A percentile compares a stretch with the other conserved stretches of the same genome.
These are phyloP conservation scores for Microtus obscurus DNA, from an alignment of 2,797 vertebrate species.

Conservation along the genomic window DNA sequence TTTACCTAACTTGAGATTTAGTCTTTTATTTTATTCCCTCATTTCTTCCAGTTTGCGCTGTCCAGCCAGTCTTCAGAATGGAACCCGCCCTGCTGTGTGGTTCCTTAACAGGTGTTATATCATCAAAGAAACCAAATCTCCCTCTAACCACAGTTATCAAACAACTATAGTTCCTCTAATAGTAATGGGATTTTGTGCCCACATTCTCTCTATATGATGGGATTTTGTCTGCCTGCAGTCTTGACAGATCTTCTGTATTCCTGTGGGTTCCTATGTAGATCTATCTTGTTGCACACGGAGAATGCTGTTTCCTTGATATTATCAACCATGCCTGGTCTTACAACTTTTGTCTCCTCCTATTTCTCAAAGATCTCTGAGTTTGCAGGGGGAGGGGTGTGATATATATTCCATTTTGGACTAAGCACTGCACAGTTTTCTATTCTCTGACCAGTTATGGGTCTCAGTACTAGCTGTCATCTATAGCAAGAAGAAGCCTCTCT, in stretches of 20 bases:
- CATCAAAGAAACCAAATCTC: neutral
- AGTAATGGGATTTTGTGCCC: neutral
- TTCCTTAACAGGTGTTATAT: neutral
- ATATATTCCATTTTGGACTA: neutral
- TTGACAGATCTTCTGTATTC: neutral
- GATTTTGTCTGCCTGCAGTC: neutral
- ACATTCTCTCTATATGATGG: neutral
- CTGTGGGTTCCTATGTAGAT: neutral
- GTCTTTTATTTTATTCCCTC: neutral
- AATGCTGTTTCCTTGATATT: neutral
- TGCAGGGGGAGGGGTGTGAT: too few species aligned
- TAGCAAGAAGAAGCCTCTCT: neutral
- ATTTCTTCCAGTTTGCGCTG: neutral
- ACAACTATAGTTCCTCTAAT: neutral
- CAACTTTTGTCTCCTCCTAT: neutral
- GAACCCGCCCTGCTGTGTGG: neutral
- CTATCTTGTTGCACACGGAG: neutral
- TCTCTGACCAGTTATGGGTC: neutral
- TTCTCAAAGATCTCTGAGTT: neutral
- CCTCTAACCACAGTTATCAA: neutral
- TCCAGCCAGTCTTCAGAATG: neutral
- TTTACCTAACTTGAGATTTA: neutral
- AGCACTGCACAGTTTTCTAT: neutral
- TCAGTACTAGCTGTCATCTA: neutral
- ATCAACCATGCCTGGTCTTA: neutral